These are phyloP conservation scores for Drosophila bunnanda DNA, from an alignment of 2,888 invertebrate genomes.

Conservation along the genomic window DNA sequence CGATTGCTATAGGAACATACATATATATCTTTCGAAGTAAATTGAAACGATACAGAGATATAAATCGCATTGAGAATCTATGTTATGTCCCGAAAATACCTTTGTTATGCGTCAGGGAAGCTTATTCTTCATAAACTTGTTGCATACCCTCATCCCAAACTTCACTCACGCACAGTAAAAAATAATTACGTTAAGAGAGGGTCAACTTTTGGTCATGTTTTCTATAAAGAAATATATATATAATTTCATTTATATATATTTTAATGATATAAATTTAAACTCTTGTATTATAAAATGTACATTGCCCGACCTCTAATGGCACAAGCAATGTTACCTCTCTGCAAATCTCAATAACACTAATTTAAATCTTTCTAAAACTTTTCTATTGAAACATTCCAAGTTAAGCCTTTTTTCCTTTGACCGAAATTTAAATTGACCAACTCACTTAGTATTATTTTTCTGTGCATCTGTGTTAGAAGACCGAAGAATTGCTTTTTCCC, in stretches of 20 bases:
- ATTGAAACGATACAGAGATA: not conserved
- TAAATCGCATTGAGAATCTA: not conserved
- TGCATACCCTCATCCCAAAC: slow-evolving; percentile 1
- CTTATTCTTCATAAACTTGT: not conserved
- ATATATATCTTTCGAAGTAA: not conserved
- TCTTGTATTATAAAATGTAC: too few relatives aligned
- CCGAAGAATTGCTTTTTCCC: not conserved
- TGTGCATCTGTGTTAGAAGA: not conserved
- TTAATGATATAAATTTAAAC: too few relatives aligned
- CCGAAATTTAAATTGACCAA: not conserved
- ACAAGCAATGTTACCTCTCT: too few relatives aligned
- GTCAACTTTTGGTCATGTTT: not conserved
- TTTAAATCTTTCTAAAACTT: not conserved
- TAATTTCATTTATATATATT: too few relatives aligned
- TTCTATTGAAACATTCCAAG: not conserved
- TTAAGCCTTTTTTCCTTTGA: not conserved
- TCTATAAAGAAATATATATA: not conserved
- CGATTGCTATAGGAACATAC: not conserved
- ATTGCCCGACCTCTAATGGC: too few relatives aligned
- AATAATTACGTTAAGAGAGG: too few relatives aligned
- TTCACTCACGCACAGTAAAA: not conserved
- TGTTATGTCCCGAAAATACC: not conserved
- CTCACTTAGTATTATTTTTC: not conserved
- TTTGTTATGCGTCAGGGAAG: not conserved
- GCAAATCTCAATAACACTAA: not conserved